These are phyloP conservation scores for Willowsia nigromaculata DNA, from an alignment of 2,888 invertebrate species.

Conservation along the genomic window DNA sequence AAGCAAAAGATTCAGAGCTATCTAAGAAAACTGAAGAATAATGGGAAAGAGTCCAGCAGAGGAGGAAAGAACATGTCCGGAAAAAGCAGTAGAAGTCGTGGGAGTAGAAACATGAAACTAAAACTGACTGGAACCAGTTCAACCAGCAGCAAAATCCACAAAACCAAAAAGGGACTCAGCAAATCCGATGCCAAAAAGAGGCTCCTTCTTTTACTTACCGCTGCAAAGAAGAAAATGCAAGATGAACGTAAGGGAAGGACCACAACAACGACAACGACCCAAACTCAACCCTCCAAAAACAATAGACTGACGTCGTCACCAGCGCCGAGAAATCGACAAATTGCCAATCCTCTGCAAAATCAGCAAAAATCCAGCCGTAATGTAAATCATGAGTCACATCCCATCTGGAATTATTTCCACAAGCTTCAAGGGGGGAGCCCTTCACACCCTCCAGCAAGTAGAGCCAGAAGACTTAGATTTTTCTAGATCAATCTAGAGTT, in stretches of 20 bases:
- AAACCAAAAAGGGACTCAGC: conserved; percentile 28
- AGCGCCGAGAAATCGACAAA: conserved; percentile 42
- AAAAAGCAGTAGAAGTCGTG: not conserved
- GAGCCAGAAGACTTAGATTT: conserved; percentile 56
- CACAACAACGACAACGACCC: not conserved
- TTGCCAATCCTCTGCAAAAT: conserved; percentile 5
- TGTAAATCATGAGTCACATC: conserved; percentile 52
- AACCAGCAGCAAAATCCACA: conserved; percentile 9
- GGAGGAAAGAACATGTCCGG: not conserved
- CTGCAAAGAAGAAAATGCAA: conserved; percentile 55
- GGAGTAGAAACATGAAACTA: conserved; percentile 49
- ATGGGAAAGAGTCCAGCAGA: not conserved
- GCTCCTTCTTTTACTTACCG: conserved; percentile 42
- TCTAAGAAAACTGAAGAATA: conserved; percentile 40
- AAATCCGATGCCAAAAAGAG: conserved; percentile 55
- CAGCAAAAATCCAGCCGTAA: not conserved
- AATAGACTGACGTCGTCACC: conserved; percentile 43
- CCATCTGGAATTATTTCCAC: conserved; percentile 59
- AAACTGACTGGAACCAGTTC: conserved; percentile 3
- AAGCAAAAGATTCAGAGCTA: conserved; percentile 55
- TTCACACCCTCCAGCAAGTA: conserved; percentile 23
- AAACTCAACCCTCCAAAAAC: not conserved
- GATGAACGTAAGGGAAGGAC: conserved; percentile 37
- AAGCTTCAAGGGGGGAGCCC: conserved; percentile 10
- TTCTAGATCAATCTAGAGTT: not conserved